phyloP scores from a whole-genome alignment of 2,797 vertebrate genomes.

The Echiichthys vipera region DNA sequence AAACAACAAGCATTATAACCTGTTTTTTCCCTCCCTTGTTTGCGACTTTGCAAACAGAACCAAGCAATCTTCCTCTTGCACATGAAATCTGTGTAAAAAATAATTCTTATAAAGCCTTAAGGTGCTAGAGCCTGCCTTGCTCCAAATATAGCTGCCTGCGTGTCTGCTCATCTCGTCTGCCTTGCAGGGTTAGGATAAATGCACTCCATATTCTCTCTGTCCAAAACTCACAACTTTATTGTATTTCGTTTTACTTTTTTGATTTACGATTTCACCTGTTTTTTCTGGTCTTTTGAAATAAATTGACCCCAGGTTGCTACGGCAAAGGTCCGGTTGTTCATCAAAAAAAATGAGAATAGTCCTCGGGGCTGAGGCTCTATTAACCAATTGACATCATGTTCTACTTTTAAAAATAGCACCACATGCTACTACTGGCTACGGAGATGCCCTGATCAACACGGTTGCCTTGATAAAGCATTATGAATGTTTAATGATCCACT shows the following conservation, averaged over 20 bases:
- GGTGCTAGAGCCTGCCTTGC: conserved; percentile 62
- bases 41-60: conserved; percentile 56
- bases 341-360: conserved; percentile 46
- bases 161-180: conserved; percentile 69
- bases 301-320: conserved; percentile 33
- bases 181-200: conserved; percentile 64
- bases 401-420: conserved; percentile 66
- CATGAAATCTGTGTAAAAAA: conserved; percentile 67
- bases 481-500: conserved; percentile 77
- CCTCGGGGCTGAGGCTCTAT: conserved; percentile 52
- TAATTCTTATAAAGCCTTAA: conserved; percentile 79
- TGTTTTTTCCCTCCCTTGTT: conserved; percentile 35
- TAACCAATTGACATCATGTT: conserved; percentile 57
- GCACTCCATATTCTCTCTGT: conserved; percentile 50
- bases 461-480: conserved; percentile 69
- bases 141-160: conserved; percentile 71
- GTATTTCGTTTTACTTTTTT: conserved; percentile 52
- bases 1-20: conserved; percentile 56
- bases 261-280: conserved; percentile 31
- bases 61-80: conserved; percentile 59
- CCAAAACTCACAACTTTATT: conserved; percentile 51
- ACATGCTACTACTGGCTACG: conserved; percentile 26
- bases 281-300: conserved; percentile 37
- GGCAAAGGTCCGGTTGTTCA: conserved; percentile 49
- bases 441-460: conserved; percentile 58